phyloP scores from a whole-genome alignment of 2,888 invertebrate genomes.

The Drosophila limbata region DNA sequence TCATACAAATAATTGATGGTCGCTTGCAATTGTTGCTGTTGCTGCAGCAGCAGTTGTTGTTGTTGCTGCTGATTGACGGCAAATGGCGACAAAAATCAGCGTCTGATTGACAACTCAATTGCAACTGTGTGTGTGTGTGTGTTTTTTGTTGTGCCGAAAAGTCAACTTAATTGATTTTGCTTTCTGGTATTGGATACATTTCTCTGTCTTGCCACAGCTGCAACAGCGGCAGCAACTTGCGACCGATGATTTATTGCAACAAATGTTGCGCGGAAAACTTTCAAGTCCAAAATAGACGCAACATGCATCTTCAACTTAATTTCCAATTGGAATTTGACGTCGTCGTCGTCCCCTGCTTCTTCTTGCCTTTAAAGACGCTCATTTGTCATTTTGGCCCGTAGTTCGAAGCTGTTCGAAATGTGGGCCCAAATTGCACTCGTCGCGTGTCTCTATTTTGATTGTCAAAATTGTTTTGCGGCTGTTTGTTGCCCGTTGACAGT shows the following conservation, averaged over 20 bases:
- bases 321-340: constrained; percentile 69
- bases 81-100: constrained; percentile 78
- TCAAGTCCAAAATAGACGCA: constrained; percentile 66
- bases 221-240: constrained; percentile 20
- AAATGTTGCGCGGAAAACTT: constrained; percentile 75
- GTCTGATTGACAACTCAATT: constrained; percentile 81
- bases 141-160: constrained; percentile 48
- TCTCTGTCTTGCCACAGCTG: constrained; percentile 31
- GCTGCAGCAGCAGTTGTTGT: constrained; percentile 20
- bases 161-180: constrained; percentile 70
- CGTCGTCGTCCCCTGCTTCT: constrained; percentile 15
- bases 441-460: constrained; percentile 72
- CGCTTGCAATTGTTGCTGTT: constrained; percentile 67
- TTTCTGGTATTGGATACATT: constrained; percentile 37
- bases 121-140: constrained; percentile 35
- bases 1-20: constrained; percentile 76
- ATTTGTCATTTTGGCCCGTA: constrained; percentile 66
- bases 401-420: constrained; percentile 8
- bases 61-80: constrained; percentile 69
- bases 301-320: constrained; percentile 68
- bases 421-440: constrained; percentile 54
- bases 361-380: constrained; percentile 64
- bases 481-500: constrained; percentile 69
- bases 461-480: constrained; percentile 74
- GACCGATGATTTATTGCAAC: constrained; percentile 80